Conservation (phyloP, 1,140 invertebrate species). For the Bombus balteatus region DNA sequence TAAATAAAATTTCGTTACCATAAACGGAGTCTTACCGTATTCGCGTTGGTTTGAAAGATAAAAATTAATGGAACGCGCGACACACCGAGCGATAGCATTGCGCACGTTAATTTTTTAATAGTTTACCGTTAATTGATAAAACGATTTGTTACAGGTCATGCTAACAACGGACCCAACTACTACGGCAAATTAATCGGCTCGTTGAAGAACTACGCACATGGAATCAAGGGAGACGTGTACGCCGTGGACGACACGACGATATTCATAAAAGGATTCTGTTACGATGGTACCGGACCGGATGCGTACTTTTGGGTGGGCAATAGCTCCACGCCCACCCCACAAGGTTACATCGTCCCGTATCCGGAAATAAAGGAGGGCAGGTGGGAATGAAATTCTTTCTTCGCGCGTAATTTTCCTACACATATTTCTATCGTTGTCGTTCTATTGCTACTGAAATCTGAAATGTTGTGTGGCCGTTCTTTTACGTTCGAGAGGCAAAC, state of each 20-base stretch:
- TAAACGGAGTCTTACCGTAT: too few relatives aligned
- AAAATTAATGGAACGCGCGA: not conserved
- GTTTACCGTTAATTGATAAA: not conserved
- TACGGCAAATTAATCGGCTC: slow-evolving; percentile 90
- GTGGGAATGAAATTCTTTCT: slow-evolving; percentile 78
- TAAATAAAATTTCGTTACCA: too few relatives aligned
- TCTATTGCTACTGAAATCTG: too few relatives aligned
- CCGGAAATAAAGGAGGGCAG: slow-evolving; percentile 90
- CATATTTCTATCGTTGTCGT: too few relatives aligned
- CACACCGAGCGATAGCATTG: too few relatives aligned
- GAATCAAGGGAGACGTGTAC: slow-evolving; percentile 90
- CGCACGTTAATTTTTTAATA: not conserved
- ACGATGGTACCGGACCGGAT: slow-evolving; percentile 92
- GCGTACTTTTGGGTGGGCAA: slow-evolving; percentile 95
- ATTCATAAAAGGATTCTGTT: slow-evolving; percentile 93
- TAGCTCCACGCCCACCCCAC: slow-evolving; percentile 88
- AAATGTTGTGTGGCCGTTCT: not conserved
- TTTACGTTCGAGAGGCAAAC: not conserved
- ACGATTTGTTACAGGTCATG: slow-evolving; percentile 76
- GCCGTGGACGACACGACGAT: slow-evolving; percentile 94
- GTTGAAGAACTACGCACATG: slow-evolving; percentile 88
- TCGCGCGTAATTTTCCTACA: not conserved
- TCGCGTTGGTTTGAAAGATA: not conserved
- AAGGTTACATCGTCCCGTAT: slow-evolving; percentile 92
- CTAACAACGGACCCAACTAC: slow-evolving; percentile 84